Base-by-base conservation (phyloP, 2,797 vertebrate species). In the Acrossocheilus wenchowensis region DNA sequence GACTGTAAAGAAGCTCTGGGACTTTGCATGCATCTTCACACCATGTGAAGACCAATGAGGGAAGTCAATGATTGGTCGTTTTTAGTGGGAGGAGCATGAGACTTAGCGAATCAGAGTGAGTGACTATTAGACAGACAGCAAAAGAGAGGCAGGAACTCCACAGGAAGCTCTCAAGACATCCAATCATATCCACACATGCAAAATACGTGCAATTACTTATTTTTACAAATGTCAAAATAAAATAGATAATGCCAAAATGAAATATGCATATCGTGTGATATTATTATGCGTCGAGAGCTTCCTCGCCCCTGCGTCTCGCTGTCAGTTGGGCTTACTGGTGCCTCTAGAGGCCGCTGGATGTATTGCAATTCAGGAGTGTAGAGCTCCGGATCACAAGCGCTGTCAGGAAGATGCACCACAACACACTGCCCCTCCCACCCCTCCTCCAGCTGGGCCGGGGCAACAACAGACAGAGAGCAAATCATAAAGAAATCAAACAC, bases 1-100 rank as follows among this genome's bases (percentile, higher is more conserved):
- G 1, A 43, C 66, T 54, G 43, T 78, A 68, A 91, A 90, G 91
- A 92, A 92, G 92, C 91, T 90, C 88, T 85, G 87, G 91, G 90
- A 91, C 92, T 94, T 93, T 92, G 92, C 93, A 94, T 94, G 93
- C 89, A 90, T 91, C 94, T 93, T 93, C 93, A 94, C 90, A 94
- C 90, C 78, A 78, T 80, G 85, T 94, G 93, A 94, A 92, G 92
- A 90, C 81, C 83, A 89, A 93, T 93, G 93, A 91, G 89, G 86
- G 90, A 50, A 88, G 73, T 89, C 78, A 86, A 94, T 93, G 93
- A 91, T 91, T 89, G 87, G 87, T 86, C 85, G 41, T 30, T 91
- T 93, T 92, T 92, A 94, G 93, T 93, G 92, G 90, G 91, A 90
- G 87, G 87, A 93, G 91, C 86, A 93, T 94, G 94, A 93, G 90